Evolutionary conservation across 2,797 vertebrate species (phyloP), one percentile per base, ranked within the genome.

Genomic region (Darevskia mixta): DNA sequence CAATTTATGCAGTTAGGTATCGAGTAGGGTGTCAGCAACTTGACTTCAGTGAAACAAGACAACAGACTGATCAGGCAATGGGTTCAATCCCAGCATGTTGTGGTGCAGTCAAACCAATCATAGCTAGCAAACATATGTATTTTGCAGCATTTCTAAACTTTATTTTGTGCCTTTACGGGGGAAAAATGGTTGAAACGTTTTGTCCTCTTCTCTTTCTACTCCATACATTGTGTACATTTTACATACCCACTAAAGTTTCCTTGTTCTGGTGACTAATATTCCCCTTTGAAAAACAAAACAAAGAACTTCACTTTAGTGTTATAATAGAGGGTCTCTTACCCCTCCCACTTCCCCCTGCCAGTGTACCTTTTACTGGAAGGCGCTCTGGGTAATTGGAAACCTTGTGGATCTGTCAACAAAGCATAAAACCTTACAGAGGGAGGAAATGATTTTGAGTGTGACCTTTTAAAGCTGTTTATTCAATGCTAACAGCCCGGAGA

Each of bases 401-500:
- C 87, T 88, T 25, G 23, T 10, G 32, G 58, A 41, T 79, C 49
- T 83, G 81, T 79, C 87, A 88, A 83, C 87, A 83, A 71, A 88
- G 45, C 75, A 71, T 32, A 61, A 79, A 17, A 32, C 75, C 43
- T 49, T 25, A 5, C 55, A 43, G 64, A 79, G 64, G 29, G 35
- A 79, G 87, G 87, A 88, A 84, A 79, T 79, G 75, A 73, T 88
- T 61, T 79, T 25, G 20, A 72, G 35, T 25, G 49, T 84, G 87
- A 88, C 82, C 87, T 88, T 88, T 88, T 45, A 61, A 77, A 79
- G 27, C 76, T 79, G 87, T 84, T 88, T 88, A 79, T 84, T 84
- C 45, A 84, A 79, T 61, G 10, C 35, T 43, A 79, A 88, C 76
- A 61, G 66, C 49, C 38, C 20, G 8, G 32, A 72, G 35, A 49